Base-by-base conservation (phyloP, 2,888 invertebrate species). In the Cybosia mesomella region DNA sequence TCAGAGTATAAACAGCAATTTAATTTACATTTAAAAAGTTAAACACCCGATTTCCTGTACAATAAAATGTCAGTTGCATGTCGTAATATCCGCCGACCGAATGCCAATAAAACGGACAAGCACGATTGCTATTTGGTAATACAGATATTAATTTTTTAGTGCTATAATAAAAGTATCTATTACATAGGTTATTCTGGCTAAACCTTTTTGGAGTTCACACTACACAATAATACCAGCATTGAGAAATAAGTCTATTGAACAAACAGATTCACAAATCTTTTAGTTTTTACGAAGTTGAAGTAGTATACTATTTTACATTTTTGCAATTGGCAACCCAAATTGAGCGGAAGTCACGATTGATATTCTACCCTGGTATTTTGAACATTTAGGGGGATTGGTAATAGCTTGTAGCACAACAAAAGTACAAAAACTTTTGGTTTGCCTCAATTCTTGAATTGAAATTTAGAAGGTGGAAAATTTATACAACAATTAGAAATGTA, bases 11-110 rank as follows among this genome's bases (percentile, higher is more conserved):
- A 68, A 80, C 55, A 64, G 63, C n/a, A 64, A 71, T 74, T 67
- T 78, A 68, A 78, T 76, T 74, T 75, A 64, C 71, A 67, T 71
- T 76, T 79, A 64, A 69, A 76, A 75, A 76, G 80, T 73, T 67
- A 67, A 73, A 77, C 71, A 79, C 75, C 76, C 76, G 73, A 84
- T 87, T 87, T 87, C 87, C 88, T 86, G 87, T 83, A 84, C 79
- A 76, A 80, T 83, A 81, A 83, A 82, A 83, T 77, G 83, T 81
- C 81, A 80, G 83, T 67, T 59, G 70, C 68, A 76, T 87, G 79
- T 81, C 76, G 86, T 82, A 85, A 87, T 79, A 83, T 87, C 87
- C 88, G 87, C 71, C 80, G 79, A 73, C 18, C 71, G 72, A 74
- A 73, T 71, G 66, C 69, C 73, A 76, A 73, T 83, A 81, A 75